phyloP scores from a whole-genome alignment of 2,888 invertebrate genomes.

The Brachylomia viminalis region DNA sequence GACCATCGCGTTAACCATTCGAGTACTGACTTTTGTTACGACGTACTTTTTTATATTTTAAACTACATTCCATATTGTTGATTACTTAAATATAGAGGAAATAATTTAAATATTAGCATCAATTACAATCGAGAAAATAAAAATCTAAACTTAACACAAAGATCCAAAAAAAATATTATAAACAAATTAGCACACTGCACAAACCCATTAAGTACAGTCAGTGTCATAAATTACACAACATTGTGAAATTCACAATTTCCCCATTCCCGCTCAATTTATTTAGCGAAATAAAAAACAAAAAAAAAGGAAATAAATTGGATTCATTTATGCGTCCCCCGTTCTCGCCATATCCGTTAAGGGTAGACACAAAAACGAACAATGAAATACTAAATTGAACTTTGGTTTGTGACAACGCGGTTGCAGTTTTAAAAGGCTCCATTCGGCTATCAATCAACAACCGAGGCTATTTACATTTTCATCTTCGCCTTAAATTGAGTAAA shows the following conservation, averaged over 20 bases:
- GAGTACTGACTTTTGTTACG: background rate
- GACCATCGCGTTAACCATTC: slow-evolving; percentile 50
- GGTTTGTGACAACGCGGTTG: slow-evolving; percentile 80
- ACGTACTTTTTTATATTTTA: background rate
- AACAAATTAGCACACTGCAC: slow-evolving; percentile 44
- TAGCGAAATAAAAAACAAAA: slow-evolving; percentile 73
- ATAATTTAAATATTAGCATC: background rate
- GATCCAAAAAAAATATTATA: slow-evolving; percentile 13
- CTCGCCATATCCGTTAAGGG: slow-evolving; percentile 76
- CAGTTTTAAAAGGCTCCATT: slow-evolving; percentile 77
- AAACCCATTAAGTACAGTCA: slow-evolving; percentile 63
- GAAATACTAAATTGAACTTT: slow-evolving; percentile 85
- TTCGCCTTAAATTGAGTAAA: slow-evolving; percentile 69
- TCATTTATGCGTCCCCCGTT: slow-evolving; percentile 83
- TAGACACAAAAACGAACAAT: slow-evolving; percentile 84
- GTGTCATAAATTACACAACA: slow-evolving; percentile 58
- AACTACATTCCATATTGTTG: background rate
- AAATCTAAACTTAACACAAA: background rate
- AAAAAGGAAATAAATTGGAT: slow-evolving; percentile 82
- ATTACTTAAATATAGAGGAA: no score
- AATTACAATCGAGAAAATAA: background rate
- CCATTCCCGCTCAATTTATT: slow-evolving; percentile 65
- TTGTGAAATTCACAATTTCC: slow-evolving; percentile 58
- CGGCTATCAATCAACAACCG: slow-evolving; percentile 82
- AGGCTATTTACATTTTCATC: slow-evolving; percentile 70